Conservation (phyloP, 1,140 invertebrate genomes). For the Aphelinus certus region DNA sequence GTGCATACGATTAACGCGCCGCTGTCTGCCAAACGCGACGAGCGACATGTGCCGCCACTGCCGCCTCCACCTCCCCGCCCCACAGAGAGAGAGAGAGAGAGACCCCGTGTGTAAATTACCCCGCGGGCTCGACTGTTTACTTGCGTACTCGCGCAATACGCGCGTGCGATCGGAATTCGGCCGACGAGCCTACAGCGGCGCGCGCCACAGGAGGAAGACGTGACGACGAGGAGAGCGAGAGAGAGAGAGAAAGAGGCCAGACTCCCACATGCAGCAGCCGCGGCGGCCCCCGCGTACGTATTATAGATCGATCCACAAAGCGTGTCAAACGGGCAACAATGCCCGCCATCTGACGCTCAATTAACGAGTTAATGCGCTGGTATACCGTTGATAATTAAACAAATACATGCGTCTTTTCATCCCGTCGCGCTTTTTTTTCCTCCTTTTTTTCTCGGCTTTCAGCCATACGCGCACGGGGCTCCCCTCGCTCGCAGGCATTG, state of each 20-base stretch:
- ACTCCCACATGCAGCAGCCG: conserved; percentile 40
- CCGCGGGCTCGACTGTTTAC: no score
- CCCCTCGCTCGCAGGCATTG: conserved; percentile 18
- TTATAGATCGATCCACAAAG: conserved; percentile 54
- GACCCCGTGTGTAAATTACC: no score
- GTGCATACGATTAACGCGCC: conserved; percentile 63
- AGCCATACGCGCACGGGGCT: conserved; percentile 5
- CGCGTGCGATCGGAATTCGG: no score
- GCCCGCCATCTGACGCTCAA: conserved; percentile 64
- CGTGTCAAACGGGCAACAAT: conserved; percentile 63
- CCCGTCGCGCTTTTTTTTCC: conserved; percentile 44
- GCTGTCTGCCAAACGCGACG: conserved; percentile 45
- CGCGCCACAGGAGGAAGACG: conserved; percentile 8
- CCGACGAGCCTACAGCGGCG: no score
- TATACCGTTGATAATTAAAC: conserved; percentile 64
- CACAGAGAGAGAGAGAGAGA: no score
- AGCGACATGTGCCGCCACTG: conserved; percentile 41
- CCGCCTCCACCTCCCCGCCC: neutral
- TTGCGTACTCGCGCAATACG: no score
- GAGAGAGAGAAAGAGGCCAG: conserved; percentile 38
- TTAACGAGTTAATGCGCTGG: conserved; percentile 66
- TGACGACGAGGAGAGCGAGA: conserved; percentile 34
- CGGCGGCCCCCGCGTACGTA: neutral
- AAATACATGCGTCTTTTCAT: conserved; percentile 50
- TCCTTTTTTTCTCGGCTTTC: conserved; percentile 24